Evolutionary conservation across 2,888 invertebrate species (phyloP).

Genomic region (Hetaerina titia): DNA sequence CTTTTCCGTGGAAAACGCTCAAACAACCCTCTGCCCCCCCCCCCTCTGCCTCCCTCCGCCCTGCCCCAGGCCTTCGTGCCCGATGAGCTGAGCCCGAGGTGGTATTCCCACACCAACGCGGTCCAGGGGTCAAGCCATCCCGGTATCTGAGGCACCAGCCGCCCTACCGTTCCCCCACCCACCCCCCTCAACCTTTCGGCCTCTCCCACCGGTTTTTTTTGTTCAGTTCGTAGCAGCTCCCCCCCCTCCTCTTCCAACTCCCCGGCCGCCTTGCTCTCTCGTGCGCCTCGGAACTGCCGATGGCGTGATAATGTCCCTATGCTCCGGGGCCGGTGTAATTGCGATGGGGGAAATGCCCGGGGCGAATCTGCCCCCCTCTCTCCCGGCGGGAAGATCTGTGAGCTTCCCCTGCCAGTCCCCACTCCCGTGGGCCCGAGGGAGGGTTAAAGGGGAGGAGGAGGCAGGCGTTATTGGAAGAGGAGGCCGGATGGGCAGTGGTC

Average conservation of each 20-base stretch:
- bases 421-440: not conserved
- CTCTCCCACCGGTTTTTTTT: not conserved
- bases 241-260: not conserved
- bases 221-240: not conserved
- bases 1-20: not conserved
- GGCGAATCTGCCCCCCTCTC: conserved; percentile 4
- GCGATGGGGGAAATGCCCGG: not conserved
- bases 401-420: not conserved
- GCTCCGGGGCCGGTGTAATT: conserved; percentile 44
- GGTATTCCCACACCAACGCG: conserved; percentile 41
- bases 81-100: conserved; percentile 37
- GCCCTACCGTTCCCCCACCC: not conserved
- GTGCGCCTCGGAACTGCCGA: not conserved
- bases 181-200: not conserved
- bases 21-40: not conserved
- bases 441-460: not conserved
- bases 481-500: conserved; percentile 8
- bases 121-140: conserved; percentile 36
- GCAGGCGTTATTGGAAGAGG: conserved; percentile 8
- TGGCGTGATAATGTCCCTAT: conserved; percentile 57
- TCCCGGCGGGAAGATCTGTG: not conserved
- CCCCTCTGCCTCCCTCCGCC: not conserved
- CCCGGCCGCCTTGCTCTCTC: not conserved
- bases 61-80: conserved; percentile 8
- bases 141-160: not conserved